Percentiles rank a stretch among this genome's conserved stretches.
Evolutionary conservation across 2,797 vertebrate species (phyloP).

Genomic region (Anolis apletophallus): DNA sequence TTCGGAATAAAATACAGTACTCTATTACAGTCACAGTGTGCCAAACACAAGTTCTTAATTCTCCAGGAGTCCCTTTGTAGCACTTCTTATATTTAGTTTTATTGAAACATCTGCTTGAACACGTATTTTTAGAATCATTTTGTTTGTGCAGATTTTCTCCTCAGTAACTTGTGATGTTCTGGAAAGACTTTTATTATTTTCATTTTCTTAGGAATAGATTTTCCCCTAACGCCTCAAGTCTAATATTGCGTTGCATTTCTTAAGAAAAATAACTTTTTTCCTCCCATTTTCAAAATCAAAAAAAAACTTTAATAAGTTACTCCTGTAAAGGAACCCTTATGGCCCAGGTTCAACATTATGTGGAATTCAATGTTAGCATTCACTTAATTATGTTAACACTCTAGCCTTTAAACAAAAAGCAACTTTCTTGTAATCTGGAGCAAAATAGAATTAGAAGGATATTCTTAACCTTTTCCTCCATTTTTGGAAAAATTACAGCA

Average conservation of each 20-base stretch:
- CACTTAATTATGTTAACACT: no score
- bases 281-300: not conserved
- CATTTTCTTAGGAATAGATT: slow-evolving; percentile 22
- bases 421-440: not conserved
- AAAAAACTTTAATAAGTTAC: not conserved
- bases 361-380: not conserved
- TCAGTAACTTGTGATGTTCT: not conserved
- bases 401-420: not conserved
- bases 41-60: slow-evolving; percentile 24
- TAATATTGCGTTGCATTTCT: not conserved
- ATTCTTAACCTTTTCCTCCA: not conserved
- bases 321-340: not conserved
- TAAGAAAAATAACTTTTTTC: not conserved
- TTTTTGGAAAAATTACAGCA: not conserved
- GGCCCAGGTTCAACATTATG: no score
- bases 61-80: slow-evolving; percentile 41
- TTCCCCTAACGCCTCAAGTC: not conserved
- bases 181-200: slow-evolving; percentile 18
- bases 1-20: slow-evolving; percentile 46
- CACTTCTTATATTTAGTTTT: slow-evolving; percentile 30
- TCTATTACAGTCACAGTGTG: slow-evolving; percentile 15
- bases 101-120: slow-evolving; percentile 36
- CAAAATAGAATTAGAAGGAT: not conserved
- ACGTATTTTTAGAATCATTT: slow-evolving; percentile 26
- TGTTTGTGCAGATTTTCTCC: not conserved